Evolutionary conservation across 2,888 invertebrate species (phyloP), one percentile per base, ranked within the genome.

Genomic region (Protula sp.): DNA sequence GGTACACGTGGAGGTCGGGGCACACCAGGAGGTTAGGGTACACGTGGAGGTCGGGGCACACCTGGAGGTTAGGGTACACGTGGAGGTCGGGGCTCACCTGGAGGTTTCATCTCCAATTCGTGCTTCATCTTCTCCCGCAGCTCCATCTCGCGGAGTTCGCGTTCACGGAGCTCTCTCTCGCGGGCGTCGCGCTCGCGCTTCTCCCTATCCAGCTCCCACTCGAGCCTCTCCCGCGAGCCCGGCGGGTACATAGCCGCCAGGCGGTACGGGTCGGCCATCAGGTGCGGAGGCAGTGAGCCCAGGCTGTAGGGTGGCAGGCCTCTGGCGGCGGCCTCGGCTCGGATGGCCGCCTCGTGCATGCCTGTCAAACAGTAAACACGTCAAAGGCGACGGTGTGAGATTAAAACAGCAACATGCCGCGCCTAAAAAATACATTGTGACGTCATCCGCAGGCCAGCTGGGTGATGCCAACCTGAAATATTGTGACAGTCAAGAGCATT

Each of bases 51-150:
- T 70, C 65, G 54, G 48, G 58, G 57, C 65, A 67, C 51, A 29
- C 52, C 30, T n/a, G n/a, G n/a, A n/a, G n/a, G n/a, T n/a, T n/a
- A n/a, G n/a, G n/a, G n/a, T n/a, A n/a, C n/a, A n/a, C n/a, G n/a
- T n/a, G n/a, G n/a, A n/a, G n/a, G n/a, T n/a, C n/a, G n/a, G n/a
- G n/a, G n/a, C 54, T 54, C 55, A 62, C 79, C 78, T 64, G 74
- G 76, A 47, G 80, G 77, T 68, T 82, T 87, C 85, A 80, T 86
- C 87, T 83, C 94, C 64, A 79, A 67, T 89, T 83, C 94, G 76
- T 93, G 93, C 82, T 94, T 92, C 67, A 94, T 84, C 67, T 92
- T 85, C 74, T 91, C 91, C 76, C 89, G 89, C 67, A 91, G 83
- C 78, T 92, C 81, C 72, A 78, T 68, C 64, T 91, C 91, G 27